Evolutionary conservation across 1,140 invertebrate species (phyloP).

Genomic region (Trigoniulus corallinus): DNA sequence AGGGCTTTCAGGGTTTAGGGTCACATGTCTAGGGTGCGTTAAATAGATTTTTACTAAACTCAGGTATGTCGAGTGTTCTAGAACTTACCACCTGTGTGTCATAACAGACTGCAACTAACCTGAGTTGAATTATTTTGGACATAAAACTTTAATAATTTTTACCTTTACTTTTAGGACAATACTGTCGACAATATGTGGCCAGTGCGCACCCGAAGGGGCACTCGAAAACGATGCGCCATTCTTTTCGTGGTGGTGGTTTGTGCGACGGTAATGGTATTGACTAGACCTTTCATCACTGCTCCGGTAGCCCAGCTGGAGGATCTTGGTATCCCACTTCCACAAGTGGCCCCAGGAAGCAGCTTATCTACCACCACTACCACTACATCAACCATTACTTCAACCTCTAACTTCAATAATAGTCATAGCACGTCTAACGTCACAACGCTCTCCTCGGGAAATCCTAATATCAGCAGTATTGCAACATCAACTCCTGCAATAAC

Average conservation of each 20-base stretch:
- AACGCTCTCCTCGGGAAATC: neutral
- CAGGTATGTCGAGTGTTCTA: no score
- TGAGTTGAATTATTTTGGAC: no score
- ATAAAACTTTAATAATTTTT: no score
- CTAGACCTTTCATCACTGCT: neutral
- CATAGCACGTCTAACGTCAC: neutral
- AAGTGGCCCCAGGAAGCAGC: neutral
- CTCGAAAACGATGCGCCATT: neutral
- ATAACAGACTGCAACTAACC: no score
- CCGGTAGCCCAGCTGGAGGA: neutral
- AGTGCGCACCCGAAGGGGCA: neutral
- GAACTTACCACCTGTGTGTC: no score
- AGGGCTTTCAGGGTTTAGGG: no score
- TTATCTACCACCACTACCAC: neutral
- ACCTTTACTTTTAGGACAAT: no score
- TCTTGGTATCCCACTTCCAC: neutral
- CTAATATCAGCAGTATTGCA: neutral
- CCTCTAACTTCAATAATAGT: neutral
- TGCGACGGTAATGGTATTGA: neutral
- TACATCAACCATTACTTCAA: neutral
- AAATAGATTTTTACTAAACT: no score
- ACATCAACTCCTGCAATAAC: no score
- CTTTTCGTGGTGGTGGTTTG: neutral
- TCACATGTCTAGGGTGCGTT: no score
- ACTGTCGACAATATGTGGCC: slow-evolving; percentile 1